Evolutionary conservation across 1,140 invertebrate species (phyloP).

Genomic region (Lanistes nyassanus): DNA sequence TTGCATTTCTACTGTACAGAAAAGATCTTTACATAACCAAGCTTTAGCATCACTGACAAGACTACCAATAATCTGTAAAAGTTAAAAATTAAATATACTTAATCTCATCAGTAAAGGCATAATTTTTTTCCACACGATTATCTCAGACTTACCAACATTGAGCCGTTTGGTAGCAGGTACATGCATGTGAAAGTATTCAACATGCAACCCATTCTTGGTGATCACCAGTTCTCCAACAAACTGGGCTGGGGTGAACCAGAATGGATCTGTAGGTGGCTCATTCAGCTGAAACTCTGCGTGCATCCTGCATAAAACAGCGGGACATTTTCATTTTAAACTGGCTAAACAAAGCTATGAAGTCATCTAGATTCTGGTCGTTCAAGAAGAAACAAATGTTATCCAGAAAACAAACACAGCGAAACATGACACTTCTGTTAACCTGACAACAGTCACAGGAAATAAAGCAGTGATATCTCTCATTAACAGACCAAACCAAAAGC

Average conservation of each 20-base stretch:
- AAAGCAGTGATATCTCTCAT: no score
- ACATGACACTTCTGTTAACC: no score
- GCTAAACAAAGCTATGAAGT: not conserved
- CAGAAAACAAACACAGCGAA: not conserved
- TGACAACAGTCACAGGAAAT: no score
- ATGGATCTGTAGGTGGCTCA: conserved; percentile 64
- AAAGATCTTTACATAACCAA: no score
- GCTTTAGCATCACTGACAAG: no score
- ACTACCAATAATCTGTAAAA: no score
- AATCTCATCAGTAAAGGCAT: not conserved
- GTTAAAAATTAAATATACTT: no score
- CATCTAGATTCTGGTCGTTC: not conserved
- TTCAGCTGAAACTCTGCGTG: conserved; percentile 69
- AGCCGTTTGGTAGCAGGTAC: conserved; percentile 60
- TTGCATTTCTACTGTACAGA: no score
- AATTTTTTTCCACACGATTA: not conserved
- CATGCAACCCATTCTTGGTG: conserved; percentile 45
- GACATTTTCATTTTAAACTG: not conserved
- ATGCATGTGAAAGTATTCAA: conserved; percentile 61
- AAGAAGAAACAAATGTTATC: not conserved
- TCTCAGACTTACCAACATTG: conserved; percentile 63
- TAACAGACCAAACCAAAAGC: no score
- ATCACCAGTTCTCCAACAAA: conserved; percentile 62
- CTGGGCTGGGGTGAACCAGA: conserved; percentile 68
- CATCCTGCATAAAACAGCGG: conserved; percentile 49